Conservation (phyloP, 1,140 invertebrate species). For the Drosophila jambulina region DNA sequence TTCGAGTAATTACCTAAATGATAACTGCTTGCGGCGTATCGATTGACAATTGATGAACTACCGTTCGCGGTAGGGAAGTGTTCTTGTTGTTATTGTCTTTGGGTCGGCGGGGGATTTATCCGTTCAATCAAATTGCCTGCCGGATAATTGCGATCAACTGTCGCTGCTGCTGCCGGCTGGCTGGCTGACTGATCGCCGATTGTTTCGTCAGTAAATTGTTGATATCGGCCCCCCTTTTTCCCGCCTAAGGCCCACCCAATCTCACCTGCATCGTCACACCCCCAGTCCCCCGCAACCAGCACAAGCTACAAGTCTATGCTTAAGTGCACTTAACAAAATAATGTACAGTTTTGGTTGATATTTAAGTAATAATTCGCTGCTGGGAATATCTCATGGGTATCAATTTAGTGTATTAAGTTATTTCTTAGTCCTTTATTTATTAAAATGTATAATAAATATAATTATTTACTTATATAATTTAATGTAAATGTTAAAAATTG, state of each 20-base stretch:
- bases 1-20: conserved; percentile 61
- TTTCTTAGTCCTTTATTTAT: no score
- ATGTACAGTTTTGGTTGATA: background rate
- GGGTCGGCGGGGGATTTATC: background rate
- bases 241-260: background rate
- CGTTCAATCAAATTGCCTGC: conserved; percentile 61
- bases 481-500: no score
- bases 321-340: background rate
- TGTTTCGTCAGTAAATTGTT: conserved; percentile 33
- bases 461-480: no score
- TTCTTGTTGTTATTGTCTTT: background rate
- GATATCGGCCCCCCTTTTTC: background rate
- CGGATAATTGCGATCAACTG: conserved; percentile 72
- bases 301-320: background rate
- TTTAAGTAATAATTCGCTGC: no score
- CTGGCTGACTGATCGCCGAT: conserved; percentile 32
- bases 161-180: background rate
- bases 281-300: background rate
- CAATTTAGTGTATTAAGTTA: no score
- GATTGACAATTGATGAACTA: conserved; percentile 65
- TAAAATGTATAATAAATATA: no score
- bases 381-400: no score
- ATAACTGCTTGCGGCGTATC: conserved; percentile 59
- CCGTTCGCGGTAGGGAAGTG: background rate
- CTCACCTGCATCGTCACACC: background rate